Conservation (phyloP, 1,140 invertebrate species). For the Schmidtea mediterranea region DNA sequence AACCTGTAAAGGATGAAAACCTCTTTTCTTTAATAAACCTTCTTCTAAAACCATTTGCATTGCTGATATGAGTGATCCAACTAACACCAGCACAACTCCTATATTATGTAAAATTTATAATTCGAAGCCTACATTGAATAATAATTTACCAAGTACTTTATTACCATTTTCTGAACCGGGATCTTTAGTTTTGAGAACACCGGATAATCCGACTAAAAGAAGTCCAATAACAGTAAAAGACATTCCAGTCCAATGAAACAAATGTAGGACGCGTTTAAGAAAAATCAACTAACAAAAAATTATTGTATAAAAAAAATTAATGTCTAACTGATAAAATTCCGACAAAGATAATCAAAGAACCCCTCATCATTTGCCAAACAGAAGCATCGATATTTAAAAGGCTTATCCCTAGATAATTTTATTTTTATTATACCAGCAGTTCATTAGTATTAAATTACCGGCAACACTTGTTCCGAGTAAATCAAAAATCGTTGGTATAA, state of each 20-base stretch:
- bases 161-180: constrained; percentile 11
- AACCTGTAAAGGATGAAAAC: constrained; percentile 18
- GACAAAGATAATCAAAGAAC: constrained; percentile 21
- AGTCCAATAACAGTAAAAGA: constrained; percentile 15
- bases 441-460: constrained; percentile 10
- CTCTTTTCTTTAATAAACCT: constrained; percentile 18
- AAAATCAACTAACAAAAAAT: constrained; percentile 16
- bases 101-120: neutral
- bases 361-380: constrained; percentile 23
- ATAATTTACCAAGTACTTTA: constrained; percentile 14
- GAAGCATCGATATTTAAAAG: constrained; percentile 20
- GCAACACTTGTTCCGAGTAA: constrained; percentile 18
- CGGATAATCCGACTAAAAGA: constrained; percentile 19
- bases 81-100: constrained; percentile 19
- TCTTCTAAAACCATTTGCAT: constrained; percentile 22
- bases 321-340: constrained; percentile 19
- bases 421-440: neutral
- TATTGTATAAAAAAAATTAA: neutral
- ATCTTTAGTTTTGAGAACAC: constrained; percentile 14
- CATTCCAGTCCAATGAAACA: constrained; percentile 18
- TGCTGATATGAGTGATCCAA: constrained; percentile 18
- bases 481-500: constrained; percentile 18
- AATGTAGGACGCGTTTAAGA: constrained; percentile 15
- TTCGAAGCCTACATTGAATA: neutral
- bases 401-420: constrained; percentile 15